Evolutionary conservation across 2,888 invertebrate species (phyloP).

Genomic region (Osedax fenrisi): DNA sequence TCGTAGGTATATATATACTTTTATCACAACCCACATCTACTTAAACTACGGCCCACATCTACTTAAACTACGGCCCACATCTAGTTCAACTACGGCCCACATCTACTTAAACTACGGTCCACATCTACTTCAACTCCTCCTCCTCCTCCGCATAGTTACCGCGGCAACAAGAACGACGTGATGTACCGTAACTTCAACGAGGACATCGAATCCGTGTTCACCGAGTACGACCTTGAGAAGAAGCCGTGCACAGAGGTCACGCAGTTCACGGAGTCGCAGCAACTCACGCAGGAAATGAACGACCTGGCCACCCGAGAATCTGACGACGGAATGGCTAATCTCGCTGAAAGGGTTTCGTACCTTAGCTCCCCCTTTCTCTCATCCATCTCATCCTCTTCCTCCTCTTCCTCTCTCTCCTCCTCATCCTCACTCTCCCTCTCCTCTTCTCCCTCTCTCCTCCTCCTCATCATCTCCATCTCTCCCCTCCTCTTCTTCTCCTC

Average conservation of each 20-base stretch:
- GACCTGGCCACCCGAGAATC: slow-evolving; percentile 33
- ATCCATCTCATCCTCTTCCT: not conserved
- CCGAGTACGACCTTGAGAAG: slow-evolving; percentile 48
- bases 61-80: no score
- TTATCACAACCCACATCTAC: no score
- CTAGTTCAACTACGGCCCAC: not conserved
- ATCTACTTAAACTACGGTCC: not conserved
- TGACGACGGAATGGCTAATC: slow-evolving; percentile 41
- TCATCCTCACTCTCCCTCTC: no score
- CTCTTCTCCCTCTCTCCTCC: no score
- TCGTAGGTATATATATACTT: no score
- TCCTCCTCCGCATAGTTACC: not conserved
- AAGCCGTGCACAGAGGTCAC: slow-evolving; percentile 43
- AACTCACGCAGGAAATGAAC: slow-evolving; percentile 39
- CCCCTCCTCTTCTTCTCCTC: no score
- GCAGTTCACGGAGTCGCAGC: slow-evolving; percentile 39
- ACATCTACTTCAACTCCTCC: not conserved
- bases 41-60: no score
- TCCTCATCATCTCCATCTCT: no score
- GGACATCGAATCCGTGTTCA: slow-evolving; percentile 49
- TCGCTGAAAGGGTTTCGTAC: slow-evolving; percentile 43
- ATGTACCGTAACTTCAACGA: slow-evolving; percentile 47
- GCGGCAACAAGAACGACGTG: slow-evolving; percentile 38
- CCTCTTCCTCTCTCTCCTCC: not conserved
- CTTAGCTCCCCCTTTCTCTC: not conserved